Evolutionary conservation across 2,797 vertebrate species (phyloP).

Genomic region (Sciaenops ocellatus): DNA sequence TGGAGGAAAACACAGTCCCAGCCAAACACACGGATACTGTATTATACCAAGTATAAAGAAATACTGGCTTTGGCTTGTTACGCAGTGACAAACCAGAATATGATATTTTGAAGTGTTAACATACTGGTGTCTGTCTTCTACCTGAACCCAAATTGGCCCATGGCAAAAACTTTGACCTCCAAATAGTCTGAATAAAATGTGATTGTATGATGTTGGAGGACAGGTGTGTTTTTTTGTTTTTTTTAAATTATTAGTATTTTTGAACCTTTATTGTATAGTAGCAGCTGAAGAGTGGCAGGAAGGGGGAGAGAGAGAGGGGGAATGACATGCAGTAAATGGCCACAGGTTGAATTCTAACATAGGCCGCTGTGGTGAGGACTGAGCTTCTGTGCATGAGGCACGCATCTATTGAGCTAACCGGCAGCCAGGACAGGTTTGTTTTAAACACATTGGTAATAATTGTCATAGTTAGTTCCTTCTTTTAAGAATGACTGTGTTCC

Average conservation of each 20-base stretch:
- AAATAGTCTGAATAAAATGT: neutral
- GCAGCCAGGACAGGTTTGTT: neutral
- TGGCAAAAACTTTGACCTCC: neutral
- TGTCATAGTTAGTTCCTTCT: neutral
- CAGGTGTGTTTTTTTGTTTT: neutral
- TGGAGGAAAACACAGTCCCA: slow-evolving; percentile 3
- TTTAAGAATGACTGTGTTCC: slow-evolving; percentile 1
- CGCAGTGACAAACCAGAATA: neutral
- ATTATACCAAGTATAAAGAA: neutral
- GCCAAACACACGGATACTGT: neutral
- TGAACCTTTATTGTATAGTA: no score
- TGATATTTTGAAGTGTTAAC: neutral
- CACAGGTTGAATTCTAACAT: no score
- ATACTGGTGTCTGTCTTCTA: neutral
- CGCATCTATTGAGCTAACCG: no score
- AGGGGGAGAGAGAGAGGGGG: no score
- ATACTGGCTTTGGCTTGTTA: neutral
- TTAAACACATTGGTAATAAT: neutral
- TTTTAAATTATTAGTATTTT: neutral
- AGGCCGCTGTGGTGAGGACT: no score
- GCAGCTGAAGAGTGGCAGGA: no score
- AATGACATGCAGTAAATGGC: no score
- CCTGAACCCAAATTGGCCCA: neutral
- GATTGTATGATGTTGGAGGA: neutral
- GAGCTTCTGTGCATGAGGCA: no score